Evolutionary conservation across 2,113 vertebrate species (phyloP), one percentile per base, ranked within the genome.

Genomic region (Leiothrix lutea): DNA sequence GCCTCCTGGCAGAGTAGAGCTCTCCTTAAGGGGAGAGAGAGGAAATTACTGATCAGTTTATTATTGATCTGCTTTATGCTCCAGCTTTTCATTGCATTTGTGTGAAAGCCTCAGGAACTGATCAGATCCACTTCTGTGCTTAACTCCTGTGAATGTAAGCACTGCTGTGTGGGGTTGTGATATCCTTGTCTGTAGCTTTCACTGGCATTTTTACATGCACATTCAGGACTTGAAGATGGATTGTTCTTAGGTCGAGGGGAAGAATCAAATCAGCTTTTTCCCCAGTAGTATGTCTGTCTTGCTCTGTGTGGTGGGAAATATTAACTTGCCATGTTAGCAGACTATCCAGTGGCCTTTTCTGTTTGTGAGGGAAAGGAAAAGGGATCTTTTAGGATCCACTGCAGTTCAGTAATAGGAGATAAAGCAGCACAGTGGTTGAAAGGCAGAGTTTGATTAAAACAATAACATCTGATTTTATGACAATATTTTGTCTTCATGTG

Each of bases 21-120:
- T 72, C 45, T 67, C 53, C 23, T 87, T 90, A 75, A 88, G 47
- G 51, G 86, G 58, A 31, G 58, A 74, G 72, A 58, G 42, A 36
- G 57, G 80, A 94, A 93, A 78, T 91, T 18, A 38, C 86, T 64
- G 22, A 48, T 48, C 47, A 12, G 13, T 23, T 48, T 50, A 29
- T 23, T 80, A 72, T 92, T 58, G 93, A 90, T 96, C 67, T 15
- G 35, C 24, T 90, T 95, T 70, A 60, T 85, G 85, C 62, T 70
- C 80, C 75, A 85, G 45, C 65, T 92, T 72, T 69, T 79, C 71
- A 60, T 47, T 85, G 56, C 22, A 9, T 33, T 88, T 58, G 28
- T 69, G 50, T 79, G 31, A 78, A 58, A 75, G 50, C 56, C 87
- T 48, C 20, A 20, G 42, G 35, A 85, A 24, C 58, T 53, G 38